Base-by-base conservation (phyloP, 2,113 vertebrate species). In the Hystrix cristata region DNA sequence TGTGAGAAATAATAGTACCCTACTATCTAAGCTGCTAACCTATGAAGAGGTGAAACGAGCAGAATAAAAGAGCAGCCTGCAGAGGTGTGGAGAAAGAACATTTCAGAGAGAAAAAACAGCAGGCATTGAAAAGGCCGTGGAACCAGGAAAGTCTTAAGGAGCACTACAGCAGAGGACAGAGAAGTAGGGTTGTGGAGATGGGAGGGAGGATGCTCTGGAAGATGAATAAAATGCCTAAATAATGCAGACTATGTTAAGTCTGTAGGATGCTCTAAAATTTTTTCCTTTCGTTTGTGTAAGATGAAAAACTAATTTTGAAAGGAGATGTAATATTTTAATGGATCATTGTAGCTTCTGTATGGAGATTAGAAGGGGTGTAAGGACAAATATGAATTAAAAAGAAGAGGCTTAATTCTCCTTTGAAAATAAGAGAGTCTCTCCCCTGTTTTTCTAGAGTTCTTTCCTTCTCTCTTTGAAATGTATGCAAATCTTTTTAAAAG, bases 401-500 rank as follows among this genome's bases (percentile, higher is more conserved):
- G 65, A 91, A 82, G 38, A 60, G 7, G 74, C 65, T 87, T 87
- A 87, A 60, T 67, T 91, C 31, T 91, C 31, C 76, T 65, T 82
- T 79, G 78, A 78, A 92, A 88, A 71, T 71, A 60, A 67, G 34
- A 55, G 11, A 65, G 69, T 59, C 7, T 4, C 38, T 29, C 25
- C 11, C 15, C 15, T 18, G 18, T 60, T 81, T 87, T 46, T 65
- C 74, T 46, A 74, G 9, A 23, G 23, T 83, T 92, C n/a, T 64
- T 84, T 94, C 83, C 7, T 80, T 91, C 5, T 71, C 78, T 84
- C n/a, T 84, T 88, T 92, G 60, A 84, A 88, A 88, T 84, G 57
- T 48, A 78, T 79, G 69, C 71, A 92, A 94, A 78, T 94, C 83
- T 87, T 94, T 87, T 87, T 10, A 67, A 92, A 96, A 84, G 78